Evolutionary conservation across 2,888 invertebrate genomes (phyloP), one percentile per base, ranked within the genome.

Genomic region (Peribatodes rhomboidaria): DNA sequence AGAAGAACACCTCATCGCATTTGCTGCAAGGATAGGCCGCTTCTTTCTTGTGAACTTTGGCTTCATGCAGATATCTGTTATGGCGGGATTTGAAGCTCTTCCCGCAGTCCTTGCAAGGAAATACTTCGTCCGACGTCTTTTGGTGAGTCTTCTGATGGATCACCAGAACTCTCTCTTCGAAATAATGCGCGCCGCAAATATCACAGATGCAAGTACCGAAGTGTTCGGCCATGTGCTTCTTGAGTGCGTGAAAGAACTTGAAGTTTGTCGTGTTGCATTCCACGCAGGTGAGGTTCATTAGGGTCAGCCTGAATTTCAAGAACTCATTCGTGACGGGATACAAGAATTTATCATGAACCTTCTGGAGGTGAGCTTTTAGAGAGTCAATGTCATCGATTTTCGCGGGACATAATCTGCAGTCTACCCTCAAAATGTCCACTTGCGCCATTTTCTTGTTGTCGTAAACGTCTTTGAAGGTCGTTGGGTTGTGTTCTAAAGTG

Each of bases 51-150:
- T 93, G 93, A 0, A 90, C 85, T 0, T 88, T 90, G 0, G 89
- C 86, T 0, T 90, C 80, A 18, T 93, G 93, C 1, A 91, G 53
- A 1, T 88, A 86, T 9, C 84, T 76, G 27, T 89, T 90, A 61
- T 91, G 89, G 16, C 89, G 88, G 0, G 89, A 90, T 65, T 89
- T 89, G 4, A 94, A 79, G 13, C 83, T 85, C 61, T 93, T 93
- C 0, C 92, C 92, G 64, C 94, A 94, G 0, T 89, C 80, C 2
- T 91, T 89, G 61, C 95, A 95, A 0, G 89, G 88, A 61, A 89
- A 89, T 18, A 85, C 91, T 13, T 89, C 90, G 2, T 87, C 94
- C 2, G 93, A 90, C 0, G 31, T 68, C 88, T 94, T 56, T 82
- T 92, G 65, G 14, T 92, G 92, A 0, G 83, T 81, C 18, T 86